Evolutionary conservation across 2,888 invertebrate species (phyloP), one percentile per base, ranked within the genome.

Genomic region (Allophyes oxyacanthae): DNA sequence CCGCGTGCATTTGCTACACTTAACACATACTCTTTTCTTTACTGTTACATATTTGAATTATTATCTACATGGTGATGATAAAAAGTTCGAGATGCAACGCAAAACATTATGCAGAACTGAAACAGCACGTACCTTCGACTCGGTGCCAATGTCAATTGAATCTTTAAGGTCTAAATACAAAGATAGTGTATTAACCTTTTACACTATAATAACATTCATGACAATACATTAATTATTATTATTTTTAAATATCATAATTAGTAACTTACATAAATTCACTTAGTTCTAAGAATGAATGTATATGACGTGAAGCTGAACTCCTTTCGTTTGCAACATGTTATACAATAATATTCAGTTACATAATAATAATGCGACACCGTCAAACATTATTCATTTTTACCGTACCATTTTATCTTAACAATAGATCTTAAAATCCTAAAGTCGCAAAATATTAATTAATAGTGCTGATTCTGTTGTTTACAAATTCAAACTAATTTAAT

Each of bases 211-310:
- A 41, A 53, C 46, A 54, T 15, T 25, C 26, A 51, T 43, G 53
- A 56, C 26, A 56, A 48, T 51, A 20, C 20, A 20, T 20, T 58
- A 33, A 53, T 51, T 38, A 30, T 37, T 48, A n/a, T 41, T 45
- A 42, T 52, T 25, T 43, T 33, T 28, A 42, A 49, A 20, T 45
- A 46, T 50, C 8, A 42, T 54, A 42, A 38, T 2, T 40, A 10
- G 32, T 53, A 51, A 45, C 26, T 59, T 55, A 37, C n/a, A 45
- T 36, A 43, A 64, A 15, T 38, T 34, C 6, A 11, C 40, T 61
- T 67, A 57, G 36, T 50, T 37, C 14, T 65, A 55, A 58, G 50
- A 72, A 72, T 63, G 14, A 33, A 40, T 37, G 25, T 42, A 41
- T 14, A n/a, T 38, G 14, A 37, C 26, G 34, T 13, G 20, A 43